Percentiles rank a stretch among this genome's conserved stretches.
These are phyloP conservation scores for Drosophila affinis DNA, from an alignment of 2,888 invertebrate species.

Conservation along the genomic window DNA sequence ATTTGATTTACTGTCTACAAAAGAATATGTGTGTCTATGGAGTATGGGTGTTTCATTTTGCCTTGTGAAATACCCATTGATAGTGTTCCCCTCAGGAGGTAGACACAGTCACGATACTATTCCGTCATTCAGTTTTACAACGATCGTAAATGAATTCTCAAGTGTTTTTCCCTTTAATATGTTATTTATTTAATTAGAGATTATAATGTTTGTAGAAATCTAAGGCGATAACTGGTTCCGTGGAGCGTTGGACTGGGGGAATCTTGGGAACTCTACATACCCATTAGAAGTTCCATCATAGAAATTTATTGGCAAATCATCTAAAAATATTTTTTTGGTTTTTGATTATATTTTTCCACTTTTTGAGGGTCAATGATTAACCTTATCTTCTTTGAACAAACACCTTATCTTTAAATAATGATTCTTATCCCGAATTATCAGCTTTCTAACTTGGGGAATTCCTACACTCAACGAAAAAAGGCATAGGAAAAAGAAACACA, in stretches of 20 bases:
- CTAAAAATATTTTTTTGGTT: background rate
- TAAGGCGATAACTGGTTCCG: background rate
- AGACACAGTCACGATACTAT: slow-evolving; percentile 8
- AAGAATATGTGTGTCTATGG: background rate
- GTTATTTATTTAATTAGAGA: background rate
- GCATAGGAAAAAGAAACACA: too few relatives aligned
- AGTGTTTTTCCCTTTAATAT: slow-evolving; percentile 4
- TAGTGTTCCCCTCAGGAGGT: background rate
- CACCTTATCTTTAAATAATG: background rate
- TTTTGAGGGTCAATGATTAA: background rate
- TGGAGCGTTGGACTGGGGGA: background rate
- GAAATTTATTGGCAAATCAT: background rate
- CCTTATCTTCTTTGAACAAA: background rate
- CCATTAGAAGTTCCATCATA: too few relatives aligned
- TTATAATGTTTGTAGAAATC: background rate
- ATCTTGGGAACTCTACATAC: too few relatives aligned
- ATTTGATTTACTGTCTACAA: slow-evolving; percentile 30
- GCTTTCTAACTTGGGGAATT: background rate
- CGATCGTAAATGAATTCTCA: slow-evolving; percentile 13
- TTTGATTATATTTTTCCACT: background rate
- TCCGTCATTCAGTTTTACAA: slow-evolving; percentile 2
- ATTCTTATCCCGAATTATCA: background rate
- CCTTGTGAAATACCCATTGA: slow-evolving; percentile 15
- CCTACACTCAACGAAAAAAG: background rate
- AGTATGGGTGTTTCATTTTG: background rate